A percentile compares a stretch with the other conserved stretches of the same genome.
Conservation (phyloP, 2,113 vertebrate genomes). For the Uria aalge region DNA sequence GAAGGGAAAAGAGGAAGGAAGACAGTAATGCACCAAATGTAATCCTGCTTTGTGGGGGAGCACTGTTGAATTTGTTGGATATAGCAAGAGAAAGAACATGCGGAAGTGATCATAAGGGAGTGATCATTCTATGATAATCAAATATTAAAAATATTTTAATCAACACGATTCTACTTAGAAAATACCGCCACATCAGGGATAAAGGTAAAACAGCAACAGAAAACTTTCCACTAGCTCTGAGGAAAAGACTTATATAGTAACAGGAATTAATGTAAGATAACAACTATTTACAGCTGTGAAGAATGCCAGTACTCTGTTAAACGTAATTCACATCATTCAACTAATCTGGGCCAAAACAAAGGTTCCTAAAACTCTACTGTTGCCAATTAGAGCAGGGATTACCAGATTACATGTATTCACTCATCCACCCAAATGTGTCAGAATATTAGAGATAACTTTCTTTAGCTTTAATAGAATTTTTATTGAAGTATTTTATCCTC, state of each 20-base stretch:
- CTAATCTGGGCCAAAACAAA: neutral
- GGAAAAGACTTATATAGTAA: neutral
- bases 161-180: neutral
- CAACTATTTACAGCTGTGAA: neutral
- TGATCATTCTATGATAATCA: neutral
- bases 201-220: neutral
- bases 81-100: neutral
- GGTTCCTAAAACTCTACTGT: neutral
- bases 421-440: neutral
- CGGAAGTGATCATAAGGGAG: neutral
- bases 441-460: slow-evolving; percentile 19
- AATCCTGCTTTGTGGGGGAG: neutral
- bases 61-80: neutral
- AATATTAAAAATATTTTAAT: neutral
- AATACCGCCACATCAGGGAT: neutral
- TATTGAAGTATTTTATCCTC: slow-evolving; percentile 35
- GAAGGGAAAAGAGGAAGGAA: neutral
- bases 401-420: neutral
- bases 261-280: neutral
- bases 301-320: neutral
- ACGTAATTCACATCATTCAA: neutral
- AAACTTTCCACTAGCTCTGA: neutral
- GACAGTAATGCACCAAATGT: neutral
- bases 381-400: neutral
- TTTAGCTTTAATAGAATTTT: slow-evolving; percentile 36